Conservation (phyloP, 2,797 vertebrate species). For the Fratercula arctica region DNA sequence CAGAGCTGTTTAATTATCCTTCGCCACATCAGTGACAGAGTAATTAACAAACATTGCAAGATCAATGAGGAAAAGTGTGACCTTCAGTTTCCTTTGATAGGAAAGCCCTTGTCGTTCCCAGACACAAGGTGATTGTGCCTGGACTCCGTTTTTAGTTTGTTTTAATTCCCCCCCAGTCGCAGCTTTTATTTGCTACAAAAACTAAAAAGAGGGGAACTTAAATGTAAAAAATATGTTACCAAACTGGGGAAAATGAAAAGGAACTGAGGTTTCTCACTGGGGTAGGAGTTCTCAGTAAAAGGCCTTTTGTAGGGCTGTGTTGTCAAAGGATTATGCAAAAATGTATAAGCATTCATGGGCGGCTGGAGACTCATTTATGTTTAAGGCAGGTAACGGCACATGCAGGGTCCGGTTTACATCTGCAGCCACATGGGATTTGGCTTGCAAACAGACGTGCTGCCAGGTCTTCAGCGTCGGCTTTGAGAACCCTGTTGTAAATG, state of each 20-base stretch:
- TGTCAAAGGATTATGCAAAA: not conserved
- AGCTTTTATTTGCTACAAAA: slow-evolving; percentile 19
- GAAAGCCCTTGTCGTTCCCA: slow-evolving; percentile 80
- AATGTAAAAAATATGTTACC: slow-evolving; percentile 4
- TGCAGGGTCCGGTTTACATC: not conserved
- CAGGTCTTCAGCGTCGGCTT: not conserved
- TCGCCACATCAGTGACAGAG: slow-evolving; percentile 99
- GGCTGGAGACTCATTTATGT: not conserved
- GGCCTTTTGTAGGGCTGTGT: not conserved
- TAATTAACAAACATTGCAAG: slow-evolving; percentile 99
- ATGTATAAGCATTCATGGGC: not conserved
- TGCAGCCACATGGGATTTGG: not conserved
- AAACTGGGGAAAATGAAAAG: not conserved
- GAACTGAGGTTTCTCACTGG: not conserved
- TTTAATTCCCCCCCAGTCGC: slow-evolving; percentile 38
- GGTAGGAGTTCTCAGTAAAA: not conserved
- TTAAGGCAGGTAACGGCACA: not conserved
- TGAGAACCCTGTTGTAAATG: not conserved
- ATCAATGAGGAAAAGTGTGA: slow-evolving; percentile 99
- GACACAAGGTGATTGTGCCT: slow-evolving; percentile 82
- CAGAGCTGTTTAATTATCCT: slow-evolving; percentile 99
- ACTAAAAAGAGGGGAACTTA: not conserved
- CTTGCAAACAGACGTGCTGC: not conserved
- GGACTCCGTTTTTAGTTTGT: slow-evolving; percentile 64
- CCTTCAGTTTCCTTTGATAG: slow-evolving; percentile 92